phyloP scores from a whole-genome alignment of 2,888 invertebrate genomes.

The Hoplodrina ambigua region DNA sequence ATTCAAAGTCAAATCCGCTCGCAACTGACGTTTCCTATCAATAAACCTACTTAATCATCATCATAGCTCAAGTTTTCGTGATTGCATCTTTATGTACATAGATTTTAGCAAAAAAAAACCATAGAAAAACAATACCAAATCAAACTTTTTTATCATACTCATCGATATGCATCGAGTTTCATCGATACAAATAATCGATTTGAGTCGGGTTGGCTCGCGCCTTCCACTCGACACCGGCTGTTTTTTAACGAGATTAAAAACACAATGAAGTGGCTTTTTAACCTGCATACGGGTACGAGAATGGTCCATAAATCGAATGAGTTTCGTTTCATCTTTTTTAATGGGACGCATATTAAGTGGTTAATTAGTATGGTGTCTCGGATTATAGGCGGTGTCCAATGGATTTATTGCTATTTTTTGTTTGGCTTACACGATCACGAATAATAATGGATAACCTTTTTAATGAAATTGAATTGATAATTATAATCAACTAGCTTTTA shows the following conservation, averaged over 20 bases:
- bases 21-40: too few species aligned
- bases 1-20: too few species aligned
- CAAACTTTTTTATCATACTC: conserved; percentile 1
- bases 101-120: too few species aligned
- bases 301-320: conserved; percentile 45
- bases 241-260: conserved; percentile 67
- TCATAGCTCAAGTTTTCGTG: too few species aligned
- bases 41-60: too few species aligned
- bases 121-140: neutral
- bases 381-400: neutral
- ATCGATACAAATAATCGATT: conserved; percentile 52
- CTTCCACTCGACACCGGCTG: conserved; percentile 16
- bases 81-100: too few species aligned
- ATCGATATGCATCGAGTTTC: conserved; percentile 38
- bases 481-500: too few species aligned
- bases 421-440: too few species aligned
- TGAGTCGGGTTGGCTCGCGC: conserved; percentile 32
- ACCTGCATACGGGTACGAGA: conserved; percentile 55
- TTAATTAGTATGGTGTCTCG: conserved; percentile 31
- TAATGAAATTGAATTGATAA: too few species aligned
- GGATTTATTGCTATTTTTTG: neutral
- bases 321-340: conserved; percentile 51
- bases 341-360: conserved; percentile 40
- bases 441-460: too few species aligned
- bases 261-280: conserved; percentile 63